These are phyloP conservation scores for Geodia barretti DNA, from an alignment of 37 sponge, comb jelly and placozoan genomes.

Conservation along the genomic window DNA sequence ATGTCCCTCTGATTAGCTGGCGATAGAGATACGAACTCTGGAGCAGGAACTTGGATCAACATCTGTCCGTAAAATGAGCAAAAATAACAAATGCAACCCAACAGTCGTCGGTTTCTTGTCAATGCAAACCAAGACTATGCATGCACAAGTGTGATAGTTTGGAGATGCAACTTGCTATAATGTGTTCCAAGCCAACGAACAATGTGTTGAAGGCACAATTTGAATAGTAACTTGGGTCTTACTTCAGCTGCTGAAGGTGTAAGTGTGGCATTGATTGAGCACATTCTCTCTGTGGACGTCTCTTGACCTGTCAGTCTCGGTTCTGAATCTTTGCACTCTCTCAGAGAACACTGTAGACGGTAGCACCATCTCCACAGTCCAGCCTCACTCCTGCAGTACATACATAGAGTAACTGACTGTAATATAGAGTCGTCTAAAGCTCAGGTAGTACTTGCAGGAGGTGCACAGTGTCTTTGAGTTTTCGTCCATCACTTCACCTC, in stretches of 20 bases:
- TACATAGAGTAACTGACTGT: not conserved
- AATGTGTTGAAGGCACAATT: constrained; percentile 2
- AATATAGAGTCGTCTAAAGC: not conserved
- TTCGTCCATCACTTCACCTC: not conserved
- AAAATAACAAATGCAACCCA: not conserved
- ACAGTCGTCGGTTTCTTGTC: not conserved
- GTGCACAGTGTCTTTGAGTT: not conserved
- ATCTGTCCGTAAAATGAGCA: constrained; percentile 5
- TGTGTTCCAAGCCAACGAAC: not conserved
- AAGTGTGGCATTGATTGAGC: not conserved
- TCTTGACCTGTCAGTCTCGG: not conserved
- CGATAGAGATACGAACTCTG: not conserved
- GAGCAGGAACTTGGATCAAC: not conserved
- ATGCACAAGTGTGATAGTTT: not conserved
- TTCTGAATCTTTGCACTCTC: not conserved
- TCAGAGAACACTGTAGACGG: not conserved
- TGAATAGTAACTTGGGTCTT: not conserved
- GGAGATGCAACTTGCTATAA: not conserved
- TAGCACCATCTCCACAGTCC: not conserved
- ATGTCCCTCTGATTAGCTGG: not conserved
- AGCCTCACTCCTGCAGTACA: not conserved
- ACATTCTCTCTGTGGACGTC: not conserved
- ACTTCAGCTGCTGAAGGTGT: not conserved
- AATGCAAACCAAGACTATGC: not conserved
- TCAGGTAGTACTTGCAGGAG: not conserved